phyloP scores from a whole-genome alignment of 2,113 vertebrate species.

The Holacanthus passer region DNA sequence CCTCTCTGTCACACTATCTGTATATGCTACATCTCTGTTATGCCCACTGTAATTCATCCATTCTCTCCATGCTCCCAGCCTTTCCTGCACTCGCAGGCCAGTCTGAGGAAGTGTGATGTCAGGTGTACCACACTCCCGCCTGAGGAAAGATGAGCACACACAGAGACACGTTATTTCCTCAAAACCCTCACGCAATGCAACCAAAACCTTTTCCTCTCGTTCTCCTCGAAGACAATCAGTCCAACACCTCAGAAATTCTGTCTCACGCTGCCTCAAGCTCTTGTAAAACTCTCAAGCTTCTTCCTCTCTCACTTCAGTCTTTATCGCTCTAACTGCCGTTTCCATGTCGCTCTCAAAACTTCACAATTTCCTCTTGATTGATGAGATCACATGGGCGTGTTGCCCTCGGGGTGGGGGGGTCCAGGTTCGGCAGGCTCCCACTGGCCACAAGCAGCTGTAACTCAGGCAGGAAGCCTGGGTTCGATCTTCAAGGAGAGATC shows the following conservation, averaged over 20 bases:
- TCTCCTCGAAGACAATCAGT: slow-evolving; percentile 24
- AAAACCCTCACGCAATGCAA: slow-evolving; percentile 44
- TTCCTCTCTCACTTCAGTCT: slow-evolving; percentile 40
- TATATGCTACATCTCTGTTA: slow-evolving; percentile 87
- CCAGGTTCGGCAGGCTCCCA: slow-evolving; percentile 50
- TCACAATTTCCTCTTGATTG: slow-evolving; percentile 51
- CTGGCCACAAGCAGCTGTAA: slow-evolving; percentile 57
- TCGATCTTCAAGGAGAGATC: slow-evolving; percentile 97
- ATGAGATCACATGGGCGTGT: slow-evolving; percentile 55
- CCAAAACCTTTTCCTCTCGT: slow-evolving; percentile 6
- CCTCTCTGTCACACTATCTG: slow-evolving; percentile 74
- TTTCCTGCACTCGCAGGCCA: slow-evolving; percentile 47
- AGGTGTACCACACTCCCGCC: slow-evolving; percentile 26
- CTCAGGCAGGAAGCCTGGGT: slow-evolving; percentile 96
- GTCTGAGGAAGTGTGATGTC: slow-evolving; percentile 44
- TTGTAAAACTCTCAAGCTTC: slow-evolving; percentile 34
- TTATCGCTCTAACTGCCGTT: slow-evolving; percentile 33
- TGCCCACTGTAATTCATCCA: slow-evolving; percentile 25
- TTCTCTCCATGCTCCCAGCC: slow-evolving; percentile 33
- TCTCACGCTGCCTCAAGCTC: slow-evolving; percentile 19
- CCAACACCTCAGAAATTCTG: slow-evolving; percentile 1
- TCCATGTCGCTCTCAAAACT: slow-evolving; percentile 44
- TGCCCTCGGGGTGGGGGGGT: slow-evolving; percentile 43
- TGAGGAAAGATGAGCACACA: slow-evolving; percentile 47
- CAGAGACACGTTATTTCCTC: slow-evolving; percentile 38